phyloP scores from a whole-genome alignment of 2,113 vertebrate species.

The Lycaon pictus region DNA sequence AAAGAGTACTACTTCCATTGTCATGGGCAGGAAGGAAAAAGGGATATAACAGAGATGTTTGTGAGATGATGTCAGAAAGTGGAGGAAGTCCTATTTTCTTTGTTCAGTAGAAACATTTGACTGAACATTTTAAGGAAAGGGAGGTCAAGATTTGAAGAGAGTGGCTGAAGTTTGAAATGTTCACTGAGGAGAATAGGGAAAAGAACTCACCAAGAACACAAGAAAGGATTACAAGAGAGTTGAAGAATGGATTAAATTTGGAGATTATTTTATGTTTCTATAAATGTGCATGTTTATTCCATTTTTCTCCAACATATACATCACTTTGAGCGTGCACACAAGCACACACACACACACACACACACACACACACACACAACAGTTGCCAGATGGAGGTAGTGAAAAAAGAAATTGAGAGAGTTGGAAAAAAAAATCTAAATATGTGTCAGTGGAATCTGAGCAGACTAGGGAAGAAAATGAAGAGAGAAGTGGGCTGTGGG shows the following conservation, averaged over 20 bases:
- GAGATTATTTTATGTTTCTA: neutral
- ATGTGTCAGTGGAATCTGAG: neutral
- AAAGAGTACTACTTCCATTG: neutral
- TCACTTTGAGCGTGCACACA: neutral
- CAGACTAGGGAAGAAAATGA: neutral
- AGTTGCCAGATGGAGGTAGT: neutral
- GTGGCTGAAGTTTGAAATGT: neutral
- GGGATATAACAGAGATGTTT: neutral
- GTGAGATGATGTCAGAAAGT: neutral
- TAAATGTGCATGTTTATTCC: neutral
- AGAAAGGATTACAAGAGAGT: neutral
- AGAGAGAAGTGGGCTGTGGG: neutral
- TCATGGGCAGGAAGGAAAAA: neutral
- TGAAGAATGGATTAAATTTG: neutral
- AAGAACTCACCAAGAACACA: neutral
- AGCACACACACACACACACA: neutral
- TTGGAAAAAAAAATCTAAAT: neutral
- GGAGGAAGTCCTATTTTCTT: neutral
- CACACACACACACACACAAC: neutral
- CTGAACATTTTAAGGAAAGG: neutral
- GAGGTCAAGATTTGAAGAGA: neutral
- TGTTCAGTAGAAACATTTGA: neutral
- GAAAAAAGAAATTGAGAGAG: neutral
- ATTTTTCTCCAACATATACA: neutral
- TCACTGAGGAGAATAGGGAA: neutral